Conservation (phyloP, 2,888 invertebrate species). For the Pemphredon lugubris region DNA sequence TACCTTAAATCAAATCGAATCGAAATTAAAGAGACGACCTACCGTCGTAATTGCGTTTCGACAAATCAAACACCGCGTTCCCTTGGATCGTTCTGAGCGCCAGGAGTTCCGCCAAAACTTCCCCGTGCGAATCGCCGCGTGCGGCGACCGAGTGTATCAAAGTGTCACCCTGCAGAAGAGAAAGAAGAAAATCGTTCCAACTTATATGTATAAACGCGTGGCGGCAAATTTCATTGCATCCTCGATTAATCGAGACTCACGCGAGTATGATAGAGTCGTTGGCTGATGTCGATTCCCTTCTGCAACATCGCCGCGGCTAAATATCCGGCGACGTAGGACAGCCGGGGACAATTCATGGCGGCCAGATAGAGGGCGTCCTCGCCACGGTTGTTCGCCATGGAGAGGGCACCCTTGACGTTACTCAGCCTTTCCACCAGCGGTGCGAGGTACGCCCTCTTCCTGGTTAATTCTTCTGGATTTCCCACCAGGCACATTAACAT, state of each 20-base stretch:
- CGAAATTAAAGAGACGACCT: too few species aligned
- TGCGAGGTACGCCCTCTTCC: conserved; percentile 69
- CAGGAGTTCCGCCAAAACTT: conserved; percentile 70
- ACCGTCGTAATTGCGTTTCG: conserved; percentile 74
- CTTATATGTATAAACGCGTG: too few species aligned
- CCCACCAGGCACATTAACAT: conserved; percentile 73
- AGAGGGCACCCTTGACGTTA: conserved; percentile 60
- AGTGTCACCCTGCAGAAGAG: conserved; percentile 69
- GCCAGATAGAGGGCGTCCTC: conserved; percentile 76
- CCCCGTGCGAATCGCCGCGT: conserved; percentile 70
- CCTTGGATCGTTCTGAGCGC: conserved; percentile 67
- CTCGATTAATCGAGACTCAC: conserved; percentile 50
- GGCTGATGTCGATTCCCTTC: conserved; percentile 70
- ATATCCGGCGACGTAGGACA: conserved; percentile 73
- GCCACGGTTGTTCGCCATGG: conserved; percentile 66
- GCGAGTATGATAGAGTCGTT: conserved; percentile 66
- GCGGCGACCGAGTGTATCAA: conserved; percentile 72
- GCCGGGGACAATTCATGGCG: conserved; percentile 70
- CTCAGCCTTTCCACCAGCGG: conserved; percentile 74
- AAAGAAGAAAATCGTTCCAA: too few species aligned
- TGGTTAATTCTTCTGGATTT: conserved; percentile 65
- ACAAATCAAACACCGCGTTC: conserved; percentile 71
- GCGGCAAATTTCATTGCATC: not conserved
- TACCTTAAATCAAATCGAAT: too few species aligned
- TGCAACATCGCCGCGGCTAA: conserved; percentile 71